Evolutionary conservation across 2,797 vertebrate genomes (phyloP).

Genomic region (Oreonectes daqikongensis): DNA sequence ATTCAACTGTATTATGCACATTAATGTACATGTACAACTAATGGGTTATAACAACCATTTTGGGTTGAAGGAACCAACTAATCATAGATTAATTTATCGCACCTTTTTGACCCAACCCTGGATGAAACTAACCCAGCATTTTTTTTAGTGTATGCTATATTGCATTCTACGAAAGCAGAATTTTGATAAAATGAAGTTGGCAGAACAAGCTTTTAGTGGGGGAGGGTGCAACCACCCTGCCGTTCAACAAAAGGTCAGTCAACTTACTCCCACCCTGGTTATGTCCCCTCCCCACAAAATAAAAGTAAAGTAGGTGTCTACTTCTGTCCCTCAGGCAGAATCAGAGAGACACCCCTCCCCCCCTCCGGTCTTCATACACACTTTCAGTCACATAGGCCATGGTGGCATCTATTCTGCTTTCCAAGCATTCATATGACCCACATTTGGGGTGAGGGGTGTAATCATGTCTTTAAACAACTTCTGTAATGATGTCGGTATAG

Average conservation of each 20-base stretch:
- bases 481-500: not conserved
- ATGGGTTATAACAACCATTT: no score
- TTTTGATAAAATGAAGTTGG: no score
- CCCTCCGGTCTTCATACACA: slow-evolving; percentile 3
- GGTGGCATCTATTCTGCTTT: slow-evolving; percentile 5
- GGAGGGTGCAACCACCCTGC: slow-evolving; percentile 26
- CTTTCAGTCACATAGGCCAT: slow-evolving; percentile 47
- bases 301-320: slow-evolving; percentile 13
- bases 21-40: no score
- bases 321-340: slow-evolving; percentile 21
- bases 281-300: not conserved
- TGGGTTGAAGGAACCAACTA: no score
- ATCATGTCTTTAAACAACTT: not conserved
- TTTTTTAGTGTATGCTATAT: no score
- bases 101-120: no score
- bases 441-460: not conserved
- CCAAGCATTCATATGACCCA: not conserved
- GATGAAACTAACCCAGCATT: no score
- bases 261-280: slow-evolving; percentile 29
- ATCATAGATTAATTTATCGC: no score
- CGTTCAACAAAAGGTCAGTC: slow-evolving; percentile 52
- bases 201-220: slow-evolving; percentile 34
- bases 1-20: no score
- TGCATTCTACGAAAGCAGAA: no score
- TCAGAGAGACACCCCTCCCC: not conserved